Base-by-base conservation (phyloP, 2,113 vertebrate genomes). In the Marmota monax region DNA sequence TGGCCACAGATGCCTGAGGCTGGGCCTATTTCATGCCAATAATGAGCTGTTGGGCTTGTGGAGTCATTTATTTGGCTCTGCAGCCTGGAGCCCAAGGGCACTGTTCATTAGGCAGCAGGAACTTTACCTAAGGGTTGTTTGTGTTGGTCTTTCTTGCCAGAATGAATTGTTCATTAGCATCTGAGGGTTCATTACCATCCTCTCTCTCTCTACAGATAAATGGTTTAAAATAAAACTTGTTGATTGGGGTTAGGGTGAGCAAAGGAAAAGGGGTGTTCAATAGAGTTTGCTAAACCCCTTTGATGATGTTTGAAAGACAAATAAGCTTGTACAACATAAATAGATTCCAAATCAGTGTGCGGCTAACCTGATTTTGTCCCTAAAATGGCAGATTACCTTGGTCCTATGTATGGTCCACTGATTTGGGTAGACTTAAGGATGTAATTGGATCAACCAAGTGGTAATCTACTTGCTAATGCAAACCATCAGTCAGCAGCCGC, bases 61-160 rank as follows among this genome's bases (percentile, higher is more conserved):
- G 89, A 96, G 39, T 90, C 93, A 65, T 96, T 96, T 96, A 77
- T 95, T 96, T 95, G 94, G 79, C 61, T 78, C 69, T 87, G 93
- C 65, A 93, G n/a, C 56, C 45, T 48, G 67, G 79, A 92, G 56
- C 86, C 93, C 93, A 94, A 88, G 67, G 96, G 79, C 7, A 0
- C n/a, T 58, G 18, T 89, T 96, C 94, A 96, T 97, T 98, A 96
- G 73, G 91, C 97, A 95, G 76, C 25, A 23, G 72, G 67, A 65
- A 69, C 25, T 88, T 93, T 63, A 94, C 94, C 89, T 94, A 70
- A 79, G 87, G 51, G 61, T 91, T 97, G 82, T 88, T 97, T 96
- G 74, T 96, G 39, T 96, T 79, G 67, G 85, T 92, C 69, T 96
- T 94, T 80, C 86, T 92, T 74, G 34, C 78, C 85, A 89, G 61